Evolutionary conservation across 2,113 vertebrate genomes (phyloP), one percentile per base, ranked within the genome.

Genomic region (Petaurus breviceps): DNA sequence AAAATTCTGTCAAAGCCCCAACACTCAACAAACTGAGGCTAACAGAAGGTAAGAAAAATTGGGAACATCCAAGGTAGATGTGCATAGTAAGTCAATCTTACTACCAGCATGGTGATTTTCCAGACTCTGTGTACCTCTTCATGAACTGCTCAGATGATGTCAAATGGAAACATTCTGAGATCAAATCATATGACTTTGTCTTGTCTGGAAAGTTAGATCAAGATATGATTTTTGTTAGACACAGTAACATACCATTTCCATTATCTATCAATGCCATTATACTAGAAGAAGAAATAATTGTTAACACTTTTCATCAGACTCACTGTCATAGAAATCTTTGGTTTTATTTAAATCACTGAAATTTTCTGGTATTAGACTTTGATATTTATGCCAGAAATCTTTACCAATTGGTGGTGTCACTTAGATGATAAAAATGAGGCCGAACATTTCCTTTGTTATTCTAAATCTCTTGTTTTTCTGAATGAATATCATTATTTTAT

Each of bases 1-100:
- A 99, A 93, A 99, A 98, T 68, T 99, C 99, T 9, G 99, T 98
- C 3, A 99, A 98, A 89, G 99, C 99, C 25, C 99, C 99, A 54
- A 99, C 99, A 97, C 99, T 99, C 98, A 99, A 99, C 97, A 99
- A 98, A 16, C 99, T 99, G 0, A 99, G 98, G 84, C 99, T 99
- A 92, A 99, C 99, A 98, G 99, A 98, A 0, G 99, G 99, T 54
- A 99, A 98, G 28, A 99, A 99, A 95, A 99, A 99, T 98, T 99
- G 99, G 96, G 99, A 98, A 91, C 99, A 99, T 99, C 99, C 99
- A 96, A 99, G 98, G 97, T 99, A 99, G 99, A 99, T 93, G 99
- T 99, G 92, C 99, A 99, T 95, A 99, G 98, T 43, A 99, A 93
- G 98, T 99, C 99, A 14, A 99, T 99, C 90, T 37, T 61, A 37